phyloP scores from a whole-genome alignment of 2,113 vertebrate species.

The Chiloscyllium plagiosum region DNA sequence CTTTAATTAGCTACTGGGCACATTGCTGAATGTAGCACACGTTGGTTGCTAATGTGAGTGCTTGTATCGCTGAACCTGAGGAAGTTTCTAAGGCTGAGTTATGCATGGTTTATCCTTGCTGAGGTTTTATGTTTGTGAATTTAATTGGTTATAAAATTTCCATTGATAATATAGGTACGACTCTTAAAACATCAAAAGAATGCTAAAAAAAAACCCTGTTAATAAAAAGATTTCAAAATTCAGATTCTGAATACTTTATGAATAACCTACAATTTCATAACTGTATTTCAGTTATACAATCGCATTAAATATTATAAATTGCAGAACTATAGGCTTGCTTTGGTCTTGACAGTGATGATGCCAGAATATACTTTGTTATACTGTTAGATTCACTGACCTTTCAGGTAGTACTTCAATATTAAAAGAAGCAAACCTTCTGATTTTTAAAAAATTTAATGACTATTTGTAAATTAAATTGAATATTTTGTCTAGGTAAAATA shows the following conservation, averaged over 20 bases:
- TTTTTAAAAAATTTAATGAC: background rate
- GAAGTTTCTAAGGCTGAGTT: background rate
- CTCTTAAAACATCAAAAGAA: background rate
- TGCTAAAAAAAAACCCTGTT: background rate
- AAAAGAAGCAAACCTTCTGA: background rate
- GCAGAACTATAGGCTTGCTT: background rate
- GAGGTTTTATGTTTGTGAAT: background rate
- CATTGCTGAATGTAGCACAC: background rate
- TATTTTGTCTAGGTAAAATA: background rate
- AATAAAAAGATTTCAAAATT: background rate
- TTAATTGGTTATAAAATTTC: background rate
- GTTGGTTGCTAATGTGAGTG: background rate
- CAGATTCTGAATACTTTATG: background rate
- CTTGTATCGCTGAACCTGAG: background rate
- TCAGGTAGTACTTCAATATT: background rate
- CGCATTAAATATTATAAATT: background rate
- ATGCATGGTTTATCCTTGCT: background rate
- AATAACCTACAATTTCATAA: background rate
- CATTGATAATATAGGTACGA: background rate
- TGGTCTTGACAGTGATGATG: background rate
- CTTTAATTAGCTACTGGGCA: background rate
- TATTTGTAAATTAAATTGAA: background rate
- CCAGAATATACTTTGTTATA: background rate
- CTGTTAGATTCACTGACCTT: background rate
- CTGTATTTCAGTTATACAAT: background rate